A percentile compares a stretch with the other conserved stretches of the same genome.
These are phyloP conservation scores for Pantherophis vulpinus DNA, from an alignment of 2,797 vertebrate species.

Conservation along the genomic window DNA sequence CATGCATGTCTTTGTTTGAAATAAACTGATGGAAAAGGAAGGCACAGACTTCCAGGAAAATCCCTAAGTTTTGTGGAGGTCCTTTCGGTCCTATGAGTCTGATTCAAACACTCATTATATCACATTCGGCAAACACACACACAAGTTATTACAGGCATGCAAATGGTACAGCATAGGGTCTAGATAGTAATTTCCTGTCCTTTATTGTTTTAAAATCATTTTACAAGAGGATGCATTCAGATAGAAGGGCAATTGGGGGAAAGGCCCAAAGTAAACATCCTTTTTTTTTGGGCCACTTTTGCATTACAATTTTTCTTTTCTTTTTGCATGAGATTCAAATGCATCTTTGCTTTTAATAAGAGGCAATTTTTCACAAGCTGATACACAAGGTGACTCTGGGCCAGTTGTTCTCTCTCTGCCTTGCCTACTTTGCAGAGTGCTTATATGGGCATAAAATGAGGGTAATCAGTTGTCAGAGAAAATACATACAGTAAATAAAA, in stretches of 20 bases:
- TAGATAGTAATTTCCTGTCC: neutral
- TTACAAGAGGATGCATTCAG: neutral
- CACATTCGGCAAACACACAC: neutral
- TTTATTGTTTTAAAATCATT: neutral
- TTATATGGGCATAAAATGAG: neutral
- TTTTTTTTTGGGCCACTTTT: neutral
- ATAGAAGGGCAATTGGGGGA: neutral
- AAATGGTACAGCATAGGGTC: neutral
- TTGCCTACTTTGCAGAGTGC: neutral
- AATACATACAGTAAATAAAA: neutral
- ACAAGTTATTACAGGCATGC: neutral
- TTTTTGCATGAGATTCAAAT: neutral
- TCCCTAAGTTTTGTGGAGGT: neutral
- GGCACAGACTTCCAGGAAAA: neutral
- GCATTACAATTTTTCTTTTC: neutral
- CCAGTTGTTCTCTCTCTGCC: neutral
- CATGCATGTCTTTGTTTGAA: conserved; percentile 46
- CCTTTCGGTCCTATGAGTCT: neutral
- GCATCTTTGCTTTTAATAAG: neutral
- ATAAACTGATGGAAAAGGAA: conserved; percentile 32
- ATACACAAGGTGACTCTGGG: neutral
- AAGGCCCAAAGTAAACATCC: neutral
- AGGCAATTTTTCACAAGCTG: neutral
- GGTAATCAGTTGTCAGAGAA: neutral
- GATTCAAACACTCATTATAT: neutral